Evolutionary conservation across 2,888 invertebrate genomes (phyloP).

Genomic region (Synanthedon andrenaeformis): DNA sequence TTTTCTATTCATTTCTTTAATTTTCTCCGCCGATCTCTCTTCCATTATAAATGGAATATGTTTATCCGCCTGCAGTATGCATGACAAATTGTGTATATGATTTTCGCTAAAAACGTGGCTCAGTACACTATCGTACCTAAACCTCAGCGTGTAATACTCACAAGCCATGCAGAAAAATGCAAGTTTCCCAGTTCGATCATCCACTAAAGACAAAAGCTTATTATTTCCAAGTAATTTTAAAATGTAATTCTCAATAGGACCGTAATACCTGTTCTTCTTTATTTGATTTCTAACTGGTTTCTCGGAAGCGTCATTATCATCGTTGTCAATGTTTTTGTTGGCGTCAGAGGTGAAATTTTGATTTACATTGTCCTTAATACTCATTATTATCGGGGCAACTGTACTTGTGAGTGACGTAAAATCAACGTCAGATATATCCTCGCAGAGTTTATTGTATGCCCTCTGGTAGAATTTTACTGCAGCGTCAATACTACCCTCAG

Average conservation of each 20-base stretch:
- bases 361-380: slow-evolving; percentile 61
- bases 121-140: slow-evolving; percentile 58
- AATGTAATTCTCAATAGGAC: slow-evolving; percentile 51
- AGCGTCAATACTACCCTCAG: slow-evolving; percentile 49
- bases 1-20: slow-evolving; percentile 48
- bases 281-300: slow-evolving; percentile 43
- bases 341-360: slow-evolving; percentile 55
- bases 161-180: slow-evolving; percentile 63
- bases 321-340: slow-evolving; percentile 54
- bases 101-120: slow-evolving; percentile 59
- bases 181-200: slow-evolving; percentile 57
- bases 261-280: slow-evolving; percentile 59
- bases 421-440: slow-evolving; percentile 38
- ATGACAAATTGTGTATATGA: slow-evolving; percentile 52
- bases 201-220: slow-evolving; percentile 47
- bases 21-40: slow-evolving; percentile 37
- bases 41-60: slow-evolving; percentile 41
- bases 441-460: slow-evolving; percentile 39
- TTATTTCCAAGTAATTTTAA: slow-evolving; percentile 46
- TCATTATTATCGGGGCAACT: slow-evolving; percentile 63
- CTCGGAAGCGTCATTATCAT: slow-evolving; percentile 44
- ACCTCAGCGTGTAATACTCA: slow-evolving; percentile 58
- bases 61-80: slow-evolving; percentile 47
- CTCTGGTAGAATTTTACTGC: slow-evolving; percentile 50
- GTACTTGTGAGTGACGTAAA: slow-evolving; percentile 49